These are phyloP conservation scores for Leucoraja ocellata DNA, from an alignment of 2,797 vertebrate species.

Conservation along the genomic window DNA sequence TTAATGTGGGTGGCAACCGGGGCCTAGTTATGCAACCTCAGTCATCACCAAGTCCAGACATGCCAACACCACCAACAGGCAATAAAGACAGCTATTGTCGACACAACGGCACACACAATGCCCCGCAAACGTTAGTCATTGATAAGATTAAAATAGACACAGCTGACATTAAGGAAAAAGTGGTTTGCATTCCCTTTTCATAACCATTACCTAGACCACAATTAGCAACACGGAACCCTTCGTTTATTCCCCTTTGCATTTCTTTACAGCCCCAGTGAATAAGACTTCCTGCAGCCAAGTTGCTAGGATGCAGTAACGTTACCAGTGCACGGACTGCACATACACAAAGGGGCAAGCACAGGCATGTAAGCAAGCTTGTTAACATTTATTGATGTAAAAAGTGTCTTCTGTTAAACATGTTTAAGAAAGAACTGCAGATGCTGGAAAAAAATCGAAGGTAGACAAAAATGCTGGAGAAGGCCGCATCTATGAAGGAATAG, in stretches of 20 bases:
- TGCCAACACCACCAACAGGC: slow-evolving; percentile 17
- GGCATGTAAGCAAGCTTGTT: not conserved
- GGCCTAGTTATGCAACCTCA: not conserved
- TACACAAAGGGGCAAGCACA: slow-evolving; percentile 17
- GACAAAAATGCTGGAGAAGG: too few species aligned
- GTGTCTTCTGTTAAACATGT: not conserved
- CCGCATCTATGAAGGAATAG: too few species aligned
- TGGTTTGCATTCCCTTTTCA: slow-evolving; percentile 18
- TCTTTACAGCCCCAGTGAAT: slow-evolving; percentile 26
- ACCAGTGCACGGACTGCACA: not conserved
- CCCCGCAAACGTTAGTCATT: not conserved
- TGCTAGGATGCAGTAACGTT: not conserved
- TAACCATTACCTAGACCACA: not conserved
- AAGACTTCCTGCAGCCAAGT: slow-evolving; percentile 26
- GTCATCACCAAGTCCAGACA: slow-evolving; percentile 37
- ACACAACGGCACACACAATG: not conserved
- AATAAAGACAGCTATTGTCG: slow-evolving; percentile 10
- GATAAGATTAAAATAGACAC: slow-evolving; percentile 14
- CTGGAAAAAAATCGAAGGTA: too few species aligned
- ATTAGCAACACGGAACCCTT: not conserved
- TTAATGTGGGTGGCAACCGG: slow-evolving; percentile 30
- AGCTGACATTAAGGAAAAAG: not conserved
- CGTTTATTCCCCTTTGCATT: not conserved
- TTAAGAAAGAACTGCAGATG: too few species aligned
- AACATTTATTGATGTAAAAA: not conserved